A percentile compares a stretch with the other conserved stretches of the same genome.
phyloP scores from a whole-genome alignment of 2,113 vertebrate genomes.

The Capricornis sumatraensis region DNA sequence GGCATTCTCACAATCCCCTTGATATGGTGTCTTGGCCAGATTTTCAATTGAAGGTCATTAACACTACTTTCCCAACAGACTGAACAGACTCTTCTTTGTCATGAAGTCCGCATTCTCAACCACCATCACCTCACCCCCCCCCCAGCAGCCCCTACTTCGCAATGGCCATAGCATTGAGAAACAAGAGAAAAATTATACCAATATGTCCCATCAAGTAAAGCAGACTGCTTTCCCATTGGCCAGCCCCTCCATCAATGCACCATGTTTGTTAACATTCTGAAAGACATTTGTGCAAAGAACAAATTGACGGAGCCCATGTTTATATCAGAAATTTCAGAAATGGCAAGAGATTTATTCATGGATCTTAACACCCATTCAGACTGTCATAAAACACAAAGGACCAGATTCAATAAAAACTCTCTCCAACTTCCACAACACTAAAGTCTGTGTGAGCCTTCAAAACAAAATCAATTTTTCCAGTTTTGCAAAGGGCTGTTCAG shows the following conservation, averaged over 20 bases:
- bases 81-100: neutral
- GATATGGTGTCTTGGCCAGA: neutral
- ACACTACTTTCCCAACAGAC: neutral
- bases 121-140: neutral
- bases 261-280: constrained; percentile 51
- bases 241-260: constrained; percentile 20
- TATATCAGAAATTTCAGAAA: constrained; percentile 72
- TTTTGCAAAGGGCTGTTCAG: constrained; percentile 78
- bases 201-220: neutral
- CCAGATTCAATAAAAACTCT: constrained; percentile 76
- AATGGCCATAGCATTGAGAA: neutral
- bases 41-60: neutral
- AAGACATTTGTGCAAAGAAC: constrained; percentile 62
- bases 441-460: constrained; percentile 75
- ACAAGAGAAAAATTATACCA: neutral
- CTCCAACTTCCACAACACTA: constrained; percentile 75
- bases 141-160: neutral
- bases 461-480: constrained; percentile 80
- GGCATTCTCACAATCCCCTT: neutral
- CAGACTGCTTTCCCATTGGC: neutral
- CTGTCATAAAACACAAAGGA: constrained; percentile 78
- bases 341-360: constrained; percentile 72
- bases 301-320: constrained; percentile 58
- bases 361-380: constrained; percentile 73
- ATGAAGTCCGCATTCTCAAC: neutral